A percentile compares a stretch with the other conserved stretches of the same genome.
Evolutionary conservation across 35 echinoderm and acorn worm genomes (phyloP).

Genomic region (Eucidaris tribuloides): DNA sequence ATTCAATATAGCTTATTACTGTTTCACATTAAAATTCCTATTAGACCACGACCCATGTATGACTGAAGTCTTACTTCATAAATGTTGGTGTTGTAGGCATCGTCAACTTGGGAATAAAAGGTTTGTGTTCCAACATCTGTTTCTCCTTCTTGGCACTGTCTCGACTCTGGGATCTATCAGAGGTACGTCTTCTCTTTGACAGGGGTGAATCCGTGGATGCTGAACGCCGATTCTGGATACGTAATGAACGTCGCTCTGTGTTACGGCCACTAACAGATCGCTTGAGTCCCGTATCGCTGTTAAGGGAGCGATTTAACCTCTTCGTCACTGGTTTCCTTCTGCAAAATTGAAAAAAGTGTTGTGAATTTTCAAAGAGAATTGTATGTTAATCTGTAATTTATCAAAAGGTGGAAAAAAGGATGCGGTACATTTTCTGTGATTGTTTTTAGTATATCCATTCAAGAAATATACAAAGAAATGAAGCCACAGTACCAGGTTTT

Average conservation of each 20-base stretch:
- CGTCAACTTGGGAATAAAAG: constrained; percentile 22
- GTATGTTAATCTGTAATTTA: too few relatives aligned
- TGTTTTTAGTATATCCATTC: too few relatives aligned
- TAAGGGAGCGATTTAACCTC: constrained; percentile 6
- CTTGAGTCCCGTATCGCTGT: neutral
- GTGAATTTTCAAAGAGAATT: too few relatives aligned
- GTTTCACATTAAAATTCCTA: neutral
- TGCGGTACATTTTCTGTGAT: too few relatives aligned
- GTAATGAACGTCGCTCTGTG: neutral
- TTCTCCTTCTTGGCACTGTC: neutral
- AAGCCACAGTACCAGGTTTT: too few relatives aligned
- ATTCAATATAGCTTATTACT: neutral
- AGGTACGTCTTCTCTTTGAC: neutral
- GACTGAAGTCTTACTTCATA: constrained; percentile 41
- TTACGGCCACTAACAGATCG: neutral
- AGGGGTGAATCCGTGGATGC: neutral
- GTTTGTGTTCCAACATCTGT: neutral
- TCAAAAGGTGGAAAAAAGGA: too few relatives aligned
- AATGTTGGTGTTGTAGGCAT: constrained; percentile 52
- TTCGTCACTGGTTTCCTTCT: neutral
- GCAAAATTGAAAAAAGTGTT: too few relatives aligned
- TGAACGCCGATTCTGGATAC: neutral
- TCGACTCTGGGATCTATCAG: neutral
- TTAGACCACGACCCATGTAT: neutral
- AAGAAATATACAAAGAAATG: too few relatives aligned